Evolutionary conservation across 2,113 vertebrate species (phyloP).

Genomic region (Corythornis madagascariensis): DNA sequence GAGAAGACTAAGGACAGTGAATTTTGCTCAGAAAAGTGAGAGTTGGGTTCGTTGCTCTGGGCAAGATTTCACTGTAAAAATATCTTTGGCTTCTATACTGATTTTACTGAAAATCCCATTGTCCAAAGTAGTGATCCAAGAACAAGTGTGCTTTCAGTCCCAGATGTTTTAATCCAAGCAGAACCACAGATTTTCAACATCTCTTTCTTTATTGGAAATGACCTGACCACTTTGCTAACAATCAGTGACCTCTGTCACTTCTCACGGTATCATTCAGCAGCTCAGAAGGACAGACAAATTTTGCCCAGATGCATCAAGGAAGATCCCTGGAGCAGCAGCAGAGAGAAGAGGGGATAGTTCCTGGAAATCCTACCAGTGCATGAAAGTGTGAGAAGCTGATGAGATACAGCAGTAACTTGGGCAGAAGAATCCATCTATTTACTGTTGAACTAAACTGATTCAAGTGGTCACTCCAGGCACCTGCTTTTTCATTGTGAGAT

Average conservation of each 20-base stretch:
- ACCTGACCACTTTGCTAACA: background rate
- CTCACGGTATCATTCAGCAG: background rate
- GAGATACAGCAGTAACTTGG: background rate
- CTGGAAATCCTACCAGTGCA: background rate
- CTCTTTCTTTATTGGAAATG: background rate
- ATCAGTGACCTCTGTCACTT: background rate
- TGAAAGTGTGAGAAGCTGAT: background rate
- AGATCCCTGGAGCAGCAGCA: background rate
- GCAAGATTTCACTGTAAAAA: background rate
- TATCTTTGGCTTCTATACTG: background rate
- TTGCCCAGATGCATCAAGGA: background rate
- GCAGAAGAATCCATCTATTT: background rate
- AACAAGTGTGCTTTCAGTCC: background rate
- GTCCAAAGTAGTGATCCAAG: background rate
- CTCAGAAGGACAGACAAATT: background rate
- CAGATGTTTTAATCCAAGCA: background rate
- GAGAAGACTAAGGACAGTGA: background rate
- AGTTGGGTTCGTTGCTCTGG: background rate
- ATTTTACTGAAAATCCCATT: background rate
- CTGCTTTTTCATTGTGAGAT: background rate
- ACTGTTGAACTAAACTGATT: background rate
- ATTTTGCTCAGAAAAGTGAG: background rate
- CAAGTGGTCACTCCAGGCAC: background rate
- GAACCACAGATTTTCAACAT: background rate
- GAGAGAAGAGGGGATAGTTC: background rate